phyloP scores from a whole-genome alignment of 2,113 vertebrate genomes.

The Hemiscyllium ocellatum region DNA sequence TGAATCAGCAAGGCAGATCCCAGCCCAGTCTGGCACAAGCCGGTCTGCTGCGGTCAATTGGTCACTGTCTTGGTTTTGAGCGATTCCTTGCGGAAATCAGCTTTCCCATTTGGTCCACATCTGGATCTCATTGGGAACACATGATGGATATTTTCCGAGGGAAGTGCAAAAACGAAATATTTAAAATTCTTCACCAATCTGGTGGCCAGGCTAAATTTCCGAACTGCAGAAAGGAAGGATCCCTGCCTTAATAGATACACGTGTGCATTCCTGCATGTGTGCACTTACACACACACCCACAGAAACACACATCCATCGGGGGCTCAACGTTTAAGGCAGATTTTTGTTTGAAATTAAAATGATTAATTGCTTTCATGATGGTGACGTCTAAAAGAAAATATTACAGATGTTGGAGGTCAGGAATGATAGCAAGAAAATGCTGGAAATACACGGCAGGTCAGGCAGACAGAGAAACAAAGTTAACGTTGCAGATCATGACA shows the following conservation, averaged over 20 bases:
- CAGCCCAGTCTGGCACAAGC: not conserved
- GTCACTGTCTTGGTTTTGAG: conserved; percentile 25
- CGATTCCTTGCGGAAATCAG: conserved; percentile 15
- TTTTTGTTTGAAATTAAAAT: not conserved
- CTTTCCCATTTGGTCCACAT: not conserved
- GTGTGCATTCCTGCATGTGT: not conserved
- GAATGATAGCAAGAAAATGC: not conserved
- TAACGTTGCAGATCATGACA: no score
- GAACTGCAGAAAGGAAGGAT: not conserved
- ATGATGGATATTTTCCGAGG: conserved; percentile 9
- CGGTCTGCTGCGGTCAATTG: not conserved
- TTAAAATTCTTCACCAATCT: conserved; percentile 21
- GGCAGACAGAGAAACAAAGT: not conserved
- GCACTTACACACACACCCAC: not conserved
- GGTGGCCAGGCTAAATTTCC: conserved; percentile 4
- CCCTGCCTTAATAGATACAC: not conserved
- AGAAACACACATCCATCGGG: not conserved
- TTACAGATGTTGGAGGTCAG: not conserved
- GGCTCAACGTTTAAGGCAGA: not conserved
- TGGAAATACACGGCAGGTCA: not conserved
- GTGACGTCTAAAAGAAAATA: not conserved
- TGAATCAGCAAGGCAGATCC: not conserved
- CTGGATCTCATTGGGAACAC: conserved; percentile 30
- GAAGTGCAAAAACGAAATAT: conserved; percentile 22
- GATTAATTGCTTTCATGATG: not conserved